phyloP scores from a whole-genome alignment of 2,888 invertebrate genomes.

The Leuctra nigra region DNA sequence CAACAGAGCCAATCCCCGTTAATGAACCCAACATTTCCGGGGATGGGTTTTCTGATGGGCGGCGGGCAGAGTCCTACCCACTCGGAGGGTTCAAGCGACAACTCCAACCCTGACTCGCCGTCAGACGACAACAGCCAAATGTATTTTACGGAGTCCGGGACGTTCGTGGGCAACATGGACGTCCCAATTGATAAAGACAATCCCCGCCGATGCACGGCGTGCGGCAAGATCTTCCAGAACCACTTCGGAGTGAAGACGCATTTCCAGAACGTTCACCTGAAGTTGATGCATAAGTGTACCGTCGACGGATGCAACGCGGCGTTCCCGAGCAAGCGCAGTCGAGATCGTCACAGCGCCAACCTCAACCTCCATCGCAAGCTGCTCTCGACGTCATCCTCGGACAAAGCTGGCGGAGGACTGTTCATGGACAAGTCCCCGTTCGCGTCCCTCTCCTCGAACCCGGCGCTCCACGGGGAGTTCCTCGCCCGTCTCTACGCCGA shows the following conservation, averaged over 20 bases:
- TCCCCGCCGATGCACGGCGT: constrained; percentile 83
- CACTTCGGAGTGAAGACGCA: constrained; percentile 91
- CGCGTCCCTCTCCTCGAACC: constrained; percentile 46
- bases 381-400: constrained; percentile 59
- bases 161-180: constrained; percentile 66
- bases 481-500: constrained; percentile 72
- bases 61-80: constrained; percentile 54
- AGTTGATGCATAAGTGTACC: constrained; percentile 91
- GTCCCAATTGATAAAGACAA: constrained; percentile 90
- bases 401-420: constrained; percentile 43
- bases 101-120: constrained; percentile 48
- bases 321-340: constrained; percentile 86
- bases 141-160: constrained; percentile 60
- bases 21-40: constrained; percentile 37
- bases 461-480: constrained; percentile 70
- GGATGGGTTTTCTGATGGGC: constrained; percentile 44
- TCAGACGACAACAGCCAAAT: constrained; percentile 56
- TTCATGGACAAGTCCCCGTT: constrained; percentile 46
- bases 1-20: constrained; percentile 23
- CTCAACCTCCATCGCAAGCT: constrained; percentile 85
- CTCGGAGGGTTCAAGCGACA: constrained; percentile 49
- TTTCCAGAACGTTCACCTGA: constrained; percentile 92
- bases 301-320: constrained; percentile 93
- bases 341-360: constrained; percentile 90
- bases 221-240: constrained; percentile 89